Conservation (phyloP, 2,113 vertebrate genomes). For the Haemorhous mexicanus region DNA sequence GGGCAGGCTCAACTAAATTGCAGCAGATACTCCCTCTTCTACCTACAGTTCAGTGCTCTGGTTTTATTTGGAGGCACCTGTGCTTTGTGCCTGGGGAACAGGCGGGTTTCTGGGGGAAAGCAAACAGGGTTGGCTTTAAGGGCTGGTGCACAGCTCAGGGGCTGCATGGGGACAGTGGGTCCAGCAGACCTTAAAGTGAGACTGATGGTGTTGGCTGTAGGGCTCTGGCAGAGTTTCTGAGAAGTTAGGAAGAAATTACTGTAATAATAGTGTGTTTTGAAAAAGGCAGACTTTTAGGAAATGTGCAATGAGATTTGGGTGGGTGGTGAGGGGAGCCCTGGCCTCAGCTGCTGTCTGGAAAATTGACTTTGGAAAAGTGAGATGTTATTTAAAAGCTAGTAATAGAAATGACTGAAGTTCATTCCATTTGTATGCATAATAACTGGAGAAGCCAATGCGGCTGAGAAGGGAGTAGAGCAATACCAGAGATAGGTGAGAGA, state of each 20-base stretch:
- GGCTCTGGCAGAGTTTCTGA: not conserved
- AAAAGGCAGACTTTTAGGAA: conserved; percentile 43
- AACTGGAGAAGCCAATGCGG: conserved; percentile 1
- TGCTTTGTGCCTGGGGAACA: not conserved
- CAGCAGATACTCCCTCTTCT: not conserved
- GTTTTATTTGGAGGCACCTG: not conserved
- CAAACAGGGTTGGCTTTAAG: not conserved
- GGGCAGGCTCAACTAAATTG: not conserved
- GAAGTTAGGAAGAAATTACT: not conserved
- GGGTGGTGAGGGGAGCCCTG: conserved; percentile 12
- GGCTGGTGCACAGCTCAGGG: not conserved
- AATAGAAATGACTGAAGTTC: conserved; percentile 26
- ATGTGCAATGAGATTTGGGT: not conserved
- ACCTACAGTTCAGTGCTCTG: not conserved
- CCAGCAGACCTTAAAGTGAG: not conserved
- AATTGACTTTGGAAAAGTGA: conserved; percentile 33
- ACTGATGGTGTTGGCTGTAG: not conserved
- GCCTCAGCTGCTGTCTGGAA: conserved; percentile 3
- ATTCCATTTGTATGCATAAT: conserved; percentile 37
- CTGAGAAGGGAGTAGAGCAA: not conserved
- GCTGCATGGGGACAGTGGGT: not conserved
- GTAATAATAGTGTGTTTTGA: not conserved
- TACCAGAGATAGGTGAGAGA: not conserved
- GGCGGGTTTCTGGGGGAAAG: not conserved
- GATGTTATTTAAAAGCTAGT: conserved; percentile 39